Evolutionary conservation across 2,113 vertebrate genomes (phyloP).

Genomic region (Ceyx melanurus): DNA sequence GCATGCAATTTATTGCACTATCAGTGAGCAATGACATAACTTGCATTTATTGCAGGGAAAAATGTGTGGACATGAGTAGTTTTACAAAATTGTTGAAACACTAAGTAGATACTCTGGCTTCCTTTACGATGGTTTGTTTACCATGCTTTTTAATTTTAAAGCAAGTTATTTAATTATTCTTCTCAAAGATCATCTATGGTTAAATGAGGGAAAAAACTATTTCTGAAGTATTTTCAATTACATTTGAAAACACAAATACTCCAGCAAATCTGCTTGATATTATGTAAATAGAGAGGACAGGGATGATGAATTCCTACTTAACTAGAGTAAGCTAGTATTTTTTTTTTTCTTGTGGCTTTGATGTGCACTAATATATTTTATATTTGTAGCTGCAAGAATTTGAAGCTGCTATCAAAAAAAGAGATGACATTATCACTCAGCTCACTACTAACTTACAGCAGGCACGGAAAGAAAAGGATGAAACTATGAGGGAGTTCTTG

Average conservation of each 20-base stretch:
- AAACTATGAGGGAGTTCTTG: constrained; percentile 93
- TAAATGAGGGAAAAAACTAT: neutral
- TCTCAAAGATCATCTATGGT: neutral
- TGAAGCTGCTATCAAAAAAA: constrained; percentile 93
- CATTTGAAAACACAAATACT: neutral
- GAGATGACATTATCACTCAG: constrained; percentile 96
- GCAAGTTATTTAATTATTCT: neutral
- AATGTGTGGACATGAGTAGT: neutral
- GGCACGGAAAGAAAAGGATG: constrained; percentile 92
- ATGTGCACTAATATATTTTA: neutral
- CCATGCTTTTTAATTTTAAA: neutral
- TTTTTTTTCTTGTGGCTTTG: neutral
- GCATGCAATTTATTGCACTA: neutral
- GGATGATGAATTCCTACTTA: neutral
- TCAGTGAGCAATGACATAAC: neutral
- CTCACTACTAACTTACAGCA: constrained; percentile 95
- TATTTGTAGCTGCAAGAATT: constrained; percentile 90
- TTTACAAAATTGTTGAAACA: neutral
- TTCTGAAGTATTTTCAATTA: neutral
- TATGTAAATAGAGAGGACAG: neutral
- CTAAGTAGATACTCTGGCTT: neutral
- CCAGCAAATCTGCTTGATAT: neutral
- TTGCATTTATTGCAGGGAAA: neutral
- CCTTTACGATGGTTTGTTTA: neutral
- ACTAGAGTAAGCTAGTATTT: neutral